Conservation (phyloP, 2,888 invertebrate species). For the Apodemia mormo region DNA sequence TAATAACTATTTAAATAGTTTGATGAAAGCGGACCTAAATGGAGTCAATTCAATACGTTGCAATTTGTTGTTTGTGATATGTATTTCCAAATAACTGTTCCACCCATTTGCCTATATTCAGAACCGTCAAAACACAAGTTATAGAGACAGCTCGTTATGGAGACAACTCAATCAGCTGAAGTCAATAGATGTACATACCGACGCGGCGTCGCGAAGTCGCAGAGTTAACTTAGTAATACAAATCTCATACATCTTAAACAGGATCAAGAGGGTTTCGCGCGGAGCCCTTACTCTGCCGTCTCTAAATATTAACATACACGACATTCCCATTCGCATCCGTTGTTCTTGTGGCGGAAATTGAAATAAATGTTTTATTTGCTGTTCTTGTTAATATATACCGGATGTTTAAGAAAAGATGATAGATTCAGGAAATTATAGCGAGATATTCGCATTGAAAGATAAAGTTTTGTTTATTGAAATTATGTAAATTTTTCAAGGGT, state of each 20-base stretch:
- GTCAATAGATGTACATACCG: conserved; percentile 10
- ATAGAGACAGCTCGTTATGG: not conserved
- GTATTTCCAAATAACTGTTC: no score
- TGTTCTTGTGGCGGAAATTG: conserved; percentile 18
- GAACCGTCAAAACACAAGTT: not conserved
- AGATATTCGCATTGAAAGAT: no score
- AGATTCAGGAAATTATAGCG: no score
- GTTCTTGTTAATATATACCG: not conserved
- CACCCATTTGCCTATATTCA: no score
- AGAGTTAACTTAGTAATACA: conserved; percentile 28
- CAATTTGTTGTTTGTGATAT: no score
- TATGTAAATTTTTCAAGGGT: no score
- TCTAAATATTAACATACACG: conserved; percentile 36
- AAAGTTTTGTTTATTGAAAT: no score
- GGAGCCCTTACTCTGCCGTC: conserved; percentile 23
- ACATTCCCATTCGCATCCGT: conserved; percentile 34
- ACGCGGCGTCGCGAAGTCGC: conserved; percentile 4
- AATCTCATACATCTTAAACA: conserved; percentile 29
- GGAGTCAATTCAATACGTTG: no score
- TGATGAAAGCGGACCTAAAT: no score
- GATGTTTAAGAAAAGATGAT: not conserved
- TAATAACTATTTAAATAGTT: no score
- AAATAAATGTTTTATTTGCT: conserved; percentile 17
- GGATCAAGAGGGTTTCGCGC: conserved; percentile 18
- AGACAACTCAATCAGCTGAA: not conserved